Conservation (phyloP, 2,797 vertebrate genomes). For the Anguilla obscura region DNA sequence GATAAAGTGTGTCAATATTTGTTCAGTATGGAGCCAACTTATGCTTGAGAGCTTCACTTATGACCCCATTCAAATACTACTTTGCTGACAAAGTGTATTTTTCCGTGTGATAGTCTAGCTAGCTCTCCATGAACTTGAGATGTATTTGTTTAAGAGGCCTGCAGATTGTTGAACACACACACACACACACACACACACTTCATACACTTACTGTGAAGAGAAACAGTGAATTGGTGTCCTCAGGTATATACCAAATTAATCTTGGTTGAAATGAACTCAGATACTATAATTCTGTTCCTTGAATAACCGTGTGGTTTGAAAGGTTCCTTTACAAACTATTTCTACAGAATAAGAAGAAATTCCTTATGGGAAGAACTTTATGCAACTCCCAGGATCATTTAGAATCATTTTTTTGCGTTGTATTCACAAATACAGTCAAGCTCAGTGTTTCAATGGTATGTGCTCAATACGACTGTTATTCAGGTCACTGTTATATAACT, state of each 20-base stretch:
- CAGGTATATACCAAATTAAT: background rate
- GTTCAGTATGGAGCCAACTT: background rate
- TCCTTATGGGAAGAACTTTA: background rate
- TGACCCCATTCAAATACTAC: background rate
- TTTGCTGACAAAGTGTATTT: background rate
- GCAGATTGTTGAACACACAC: background rate
- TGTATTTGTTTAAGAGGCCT: background rate
- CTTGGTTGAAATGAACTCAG: background rate
- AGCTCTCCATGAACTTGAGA: background rate
- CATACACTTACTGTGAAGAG: background rate
- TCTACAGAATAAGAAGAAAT: background rate
- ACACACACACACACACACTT: background rate
- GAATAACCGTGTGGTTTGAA: background rate
- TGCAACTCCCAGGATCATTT: background rate
- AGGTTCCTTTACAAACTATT: background rate
- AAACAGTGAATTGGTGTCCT: background rate
- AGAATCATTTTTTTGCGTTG: background rate
- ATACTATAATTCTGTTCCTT: background rate
- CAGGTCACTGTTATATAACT: background rate
- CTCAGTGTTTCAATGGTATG: too few relatives aligned
- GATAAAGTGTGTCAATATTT: conserved; percentile 10
- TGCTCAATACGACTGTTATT: background rate
- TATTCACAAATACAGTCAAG: too few relatives aligned
- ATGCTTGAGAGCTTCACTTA: background rate
- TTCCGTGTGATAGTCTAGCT: background rate